Evolutionary conservation across 2,888 invertebrate genomes (phyloP).

Genomic region (Andrena marginata): DNA sequence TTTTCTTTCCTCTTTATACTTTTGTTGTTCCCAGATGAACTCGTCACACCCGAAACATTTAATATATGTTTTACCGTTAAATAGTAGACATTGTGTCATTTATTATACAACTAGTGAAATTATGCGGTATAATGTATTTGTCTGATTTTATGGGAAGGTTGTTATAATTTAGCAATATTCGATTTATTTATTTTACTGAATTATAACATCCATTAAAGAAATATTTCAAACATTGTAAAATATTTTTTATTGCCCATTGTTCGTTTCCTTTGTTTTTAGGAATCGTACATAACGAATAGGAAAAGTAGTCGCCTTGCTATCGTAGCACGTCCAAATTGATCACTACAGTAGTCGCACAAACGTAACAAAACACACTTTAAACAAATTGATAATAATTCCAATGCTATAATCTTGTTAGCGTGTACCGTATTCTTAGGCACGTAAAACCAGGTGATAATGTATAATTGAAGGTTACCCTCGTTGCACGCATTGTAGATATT

Average conservation of each 20-base stretch:
- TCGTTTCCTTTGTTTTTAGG: neutral
- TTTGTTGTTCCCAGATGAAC: neutral
- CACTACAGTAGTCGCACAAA: conserved; percentile 48
- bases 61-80: neutral
- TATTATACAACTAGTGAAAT: neutral
- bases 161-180: neutral
- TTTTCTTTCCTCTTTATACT: conserved; percentile 7
- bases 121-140: no score
- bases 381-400: conserved; percentile 34
- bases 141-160: no score
- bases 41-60: conserved; percentile 1
- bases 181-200: neutral
- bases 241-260: neutral
- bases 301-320: neutral
- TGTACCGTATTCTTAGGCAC: conserved; percentile 55
- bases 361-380: conserved; percentile 34
- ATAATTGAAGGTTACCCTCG: conserved; percentile 55
- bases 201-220: no score
- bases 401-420: conserved; percentile 52
- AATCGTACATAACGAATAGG: neutral
- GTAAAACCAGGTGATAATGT: conserved; percentile 52
- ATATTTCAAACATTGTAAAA: neutral
- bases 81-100: neutral
- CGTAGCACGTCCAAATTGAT: conserved; percentile 22
- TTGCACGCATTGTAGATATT: conserved; percentile 61